Conservation (phyloP, 2,888 invertebrate species). For the Amblyteles armatorius region DNA sequence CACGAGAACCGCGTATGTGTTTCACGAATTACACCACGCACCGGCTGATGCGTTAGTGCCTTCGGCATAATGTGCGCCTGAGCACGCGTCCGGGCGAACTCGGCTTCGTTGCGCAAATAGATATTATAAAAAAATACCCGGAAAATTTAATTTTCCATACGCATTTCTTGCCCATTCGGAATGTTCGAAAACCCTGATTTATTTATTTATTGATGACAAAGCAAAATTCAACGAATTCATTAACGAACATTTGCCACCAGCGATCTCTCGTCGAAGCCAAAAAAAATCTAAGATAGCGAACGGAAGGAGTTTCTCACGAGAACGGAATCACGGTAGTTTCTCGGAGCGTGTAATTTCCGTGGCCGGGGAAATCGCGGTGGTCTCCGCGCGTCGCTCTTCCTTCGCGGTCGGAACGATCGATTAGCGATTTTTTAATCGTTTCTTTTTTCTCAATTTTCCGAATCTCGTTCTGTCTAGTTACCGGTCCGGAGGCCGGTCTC, state of each 20-base stretch:
- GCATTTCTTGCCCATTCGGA: not conserved
- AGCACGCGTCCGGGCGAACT: too few species aligned
- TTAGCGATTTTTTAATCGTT: conserved; percentile 12
- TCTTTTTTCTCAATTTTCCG: not conserved
- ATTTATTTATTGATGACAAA: not conserved
- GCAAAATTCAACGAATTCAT: not conserved
- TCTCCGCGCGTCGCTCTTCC: conserved; percentile 1
- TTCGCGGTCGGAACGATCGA: conserved; percentile 16
- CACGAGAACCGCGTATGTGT: not conserved
- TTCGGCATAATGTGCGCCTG: too few species aligned
- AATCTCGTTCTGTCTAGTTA: conserved; percentile 23
- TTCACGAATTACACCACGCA: not conserved
- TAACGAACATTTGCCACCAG: not conserved
- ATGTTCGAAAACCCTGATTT: not conserved
- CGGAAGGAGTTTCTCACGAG: conserved; percentile 53
- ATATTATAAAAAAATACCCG: not conserved
- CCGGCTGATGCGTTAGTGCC: not conserved
- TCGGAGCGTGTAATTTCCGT: conserved; percentile 62
- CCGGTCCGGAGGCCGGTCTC: not conserved
- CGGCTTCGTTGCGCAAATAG: not conserved
- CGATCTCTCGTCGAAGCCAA: not conserved
- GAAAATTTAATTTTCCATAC: not conserved
- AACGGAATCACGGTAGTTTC: conserved; percentile 42
- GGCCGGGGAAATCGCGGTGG: conserved; percentile 2
- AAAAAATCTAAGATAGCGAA: not conserved